A percentile compares a stretch with the other conserved stretches of the same genome.
Conservation (phyloP, 2,113 vertebrate genomes). For the Apaloderma vittatum region DNA sequence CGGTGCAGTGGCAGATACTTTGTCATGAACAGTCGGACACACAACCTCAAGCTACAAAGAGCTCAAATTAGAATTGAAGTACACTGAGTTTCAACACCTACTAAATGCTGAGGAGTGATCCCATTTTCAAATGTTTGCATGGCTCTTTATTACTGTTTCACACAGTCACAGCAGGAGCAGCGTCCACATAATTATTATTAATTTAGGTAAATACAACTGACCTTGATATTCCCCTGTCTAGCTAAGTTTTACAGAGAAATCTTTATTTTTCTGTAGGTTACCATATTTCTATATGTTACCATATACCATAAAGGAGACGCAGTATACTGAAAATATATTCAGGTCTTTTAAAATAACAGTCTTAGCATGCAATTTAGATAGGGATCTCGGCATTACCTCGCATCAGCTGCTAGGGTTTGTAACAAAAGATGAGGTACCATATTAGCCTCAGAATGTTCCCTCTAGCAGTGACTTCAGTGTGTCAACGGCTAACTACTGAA, state of each 20-base stretch:
- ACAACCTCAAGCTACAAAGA: slow-evolving; percentile 40
- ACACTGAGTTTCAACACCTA: slow-evolving; percentile 25
- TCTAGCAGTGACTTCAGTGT: slow-evolving; percentile 28
- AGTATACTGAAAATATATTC: slow-evolving; percentile 45
- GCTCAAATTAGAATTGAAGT: slow-evolving; percentile 59
- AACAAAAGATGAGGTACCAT: slow-evolving; percentile 35
- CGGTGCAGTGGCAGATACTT: slow-evolving; percentile 34
- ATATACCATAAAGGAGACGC: not conserved
- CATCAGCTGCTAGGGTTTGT: slow-evolving; percentile 62
- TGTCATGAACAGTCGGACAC: not conserved
- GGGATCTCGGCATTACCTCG: slow-evolving; percentile 29
- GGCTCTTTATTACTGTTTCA: slow-evolving; percentile 40
- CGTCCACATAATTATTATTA: slow-evolving; percentile 49
- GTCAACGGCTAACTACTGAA: slow-evolving; percentile 27
- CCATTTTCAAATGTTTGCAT: slow-evolving; percentile 41
- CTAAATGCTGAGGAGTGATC: slow-evolving; percentile 8
- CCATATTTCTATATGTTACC: not conserved
- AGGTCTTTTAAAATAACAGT: slow-evolving; percentile 56
- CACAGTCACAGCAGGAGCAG: slow-evolving; percentile 36
- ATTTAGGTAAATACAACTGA: slow-evolving; percentile 51
- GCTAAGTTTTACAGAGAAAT: slow-evolving; percentile 2
- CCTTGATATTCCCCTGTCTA: not conserved
- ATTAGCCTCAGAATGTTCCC: slow-evolving; percentile 57
- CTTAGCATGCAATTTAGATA: slow-evolving; percentile 49
- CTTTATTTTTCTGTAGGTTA: slow-evolving; percentile 54